Base-by-base conservation (phyloP, 2,797 vertebrate genomes). In the Danionella dracula region DNA sequence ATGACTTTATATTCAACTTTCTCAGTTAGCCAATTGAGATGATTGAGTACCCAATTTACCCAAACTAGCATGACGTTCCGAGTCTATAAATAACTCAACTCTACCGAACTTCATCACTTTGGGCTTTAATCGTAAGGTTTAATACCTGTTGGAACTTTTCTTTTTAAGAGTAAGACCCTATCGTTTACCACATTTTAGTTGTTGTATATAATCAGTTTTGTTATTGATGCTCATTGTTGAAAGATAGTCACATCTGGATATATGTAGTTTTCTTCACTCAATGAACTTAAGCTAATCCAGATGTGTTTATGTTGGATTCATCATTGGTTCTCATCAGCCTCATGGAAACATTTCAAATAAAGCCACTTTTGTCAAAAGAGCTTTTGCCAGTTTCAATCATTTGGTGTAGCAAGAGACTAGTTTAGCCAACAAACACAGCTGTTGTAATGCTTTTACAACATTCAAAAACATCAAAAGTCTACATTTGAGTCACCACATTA, bases 281-380 rank as follows among this genome's bases (percentile, higher is more conserved):
- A 35, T 70, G 54, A 13, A 68, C 59, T 63, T 21, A 76, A 76
- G 66, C 46, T 12, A 55, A 67, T 76, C 70, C 74, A 76, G 74
- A 73, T 76, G 74, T 76, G 74, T 70, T 70, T 76, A 44, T 42
- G 20, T 58, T 76, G 70, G 71, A 74, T 23, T 46, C 34, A 34
- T 15, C 58, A 31, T 61, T 53, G 37, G 53, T 34, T 41, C 27
- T 7, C 31, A 17, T 44, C 63, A 63, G 32, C 44, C 58, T 56
- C 19, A 69, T 46, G 37, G 46, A 51, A 65, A 41, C 49, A 46
- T 16, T 34, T 55, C 15, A 56, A 71, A 44, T 58, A 57, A 23
- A 58, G 34, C 19, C 61, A 67, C 63, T 42, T 58, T 68, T 73
- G 35, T 50, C 53, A 35, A 56, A 71, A 37, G 23, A 6, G 6